Percentiles rank a stretch among this genome's conserved stretches.
These are phyloP conservation scores for Arvicanthis niloticus DNA, from an alignment of 2,113 vertebrate genomes.

Conservation along the genomic window DNA sequence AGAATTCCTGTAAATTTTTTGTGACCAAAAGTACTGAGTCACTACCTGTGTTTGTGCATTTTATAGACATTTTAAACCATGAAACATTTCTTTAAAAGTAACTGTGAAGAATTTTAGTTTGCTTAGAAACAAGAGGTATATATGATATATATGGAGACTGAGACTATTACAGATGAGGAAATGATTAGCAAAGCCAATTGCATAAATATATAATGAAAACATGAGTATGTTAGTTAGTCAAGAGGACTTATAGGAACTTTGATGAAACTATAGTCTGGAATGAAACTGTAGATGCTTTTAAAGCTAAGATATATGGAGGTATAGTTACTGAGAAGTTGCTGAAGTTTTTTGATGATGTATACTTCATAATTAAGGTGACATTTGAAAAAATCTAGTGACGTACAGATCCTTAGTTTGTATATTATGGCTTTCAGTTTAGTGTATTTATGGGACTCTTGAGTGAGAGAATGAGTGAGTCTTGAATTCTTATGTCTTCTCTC, in stretches of 20 bases:
- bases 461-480: neutral
- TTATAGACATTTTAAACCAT: constrained; percentile 37
- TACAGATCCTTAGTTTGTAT: neutral
- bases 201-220: neutral
- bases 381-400: neutral
- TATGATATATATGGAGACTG: neutral
- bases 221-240: constrained; percentile 1
- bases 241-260: constrained; percentile 2
- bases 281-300: neutral
- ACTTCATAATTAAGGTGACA: neutral
- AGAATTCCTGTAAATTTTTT: neutral
- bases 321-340: neutral
- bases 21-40: constrained; percentile 36
- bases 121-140: neutral
- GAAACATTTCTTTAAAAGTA: neutral
- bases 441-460: neutral
- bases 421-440: neutral
- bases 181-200: neutral
- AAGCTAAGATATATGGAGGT: constrained; percentile 4
- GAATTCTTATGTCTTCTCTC: neutral
- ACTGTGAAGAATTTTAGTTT: neutral
- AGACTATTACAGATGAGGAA: constrained; percentile 7
- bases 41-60: constrained; percentile 20
- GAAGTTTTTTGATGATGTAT: neutral
- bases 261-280: constrained; percentile 12